A percentile compares a stretch with the other conserved stretches of the same genome.
Conservation (phyloP, 2,113 vertebrate species). For the Desmodus rotundus region DNA sequence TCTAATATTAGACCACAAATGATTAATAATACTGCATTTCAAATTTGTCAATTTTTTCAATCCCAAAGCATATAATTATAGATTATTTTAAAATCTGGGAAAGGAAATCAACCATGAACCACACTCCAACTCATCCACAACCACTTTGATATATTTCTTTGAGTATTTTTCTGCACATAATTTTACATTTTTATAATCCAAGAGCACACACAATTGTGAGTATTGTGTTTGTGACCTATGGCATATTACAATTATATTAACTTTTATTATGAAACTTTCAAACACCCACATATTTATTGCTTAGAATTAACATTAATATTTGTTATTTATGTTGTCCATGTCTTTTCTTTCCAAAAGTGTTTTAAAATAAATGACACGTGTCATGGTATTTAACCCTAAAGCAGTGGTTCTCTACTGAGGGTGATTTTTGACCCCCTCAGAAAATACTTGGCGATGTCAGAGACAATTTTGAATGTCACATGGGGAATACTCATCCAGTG, state of each 20-base stretch:
- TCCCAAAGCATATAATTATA: slow-evolving; percentile 52
- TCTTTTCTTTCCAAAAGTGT: not conserved
- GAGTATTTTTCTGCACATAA: not conserved
- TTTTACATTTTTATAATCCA: slow-evolving; percentile 1
- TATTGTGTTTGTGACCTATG: not conserved
- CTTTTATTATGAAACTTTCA: not conserved
- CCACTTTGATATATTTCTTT: not conserved
- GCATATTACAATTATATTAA: not conserved
- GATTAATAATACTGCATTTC: slow-evolving; percentile 49
- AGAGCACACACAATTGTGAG: not conserved
- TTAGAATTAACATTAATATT: not conserved
- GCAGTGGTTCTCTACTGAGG: not conserved
- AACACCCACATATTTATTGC: not conserved
- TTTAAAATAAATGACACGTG: not conserved
- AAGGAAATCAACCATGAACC: slow-evolving; percentile 3
- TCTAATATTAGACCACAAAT: slow-evolving; percentile 37
- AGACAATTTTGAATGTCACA: not conserved
- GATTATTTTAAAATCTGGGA: slow-evolving; percentile 53
- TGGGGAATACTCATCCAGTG: not conserved
- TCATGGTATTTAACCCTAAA: not conserved
- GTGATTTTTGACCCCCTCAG: not conserved
- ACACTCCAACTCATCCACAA: not conserved
- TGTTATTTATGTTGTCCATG: not conserved
- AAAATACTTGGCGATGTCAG: not conserved
- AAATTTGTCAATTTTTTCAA: slow-evolving; percentile 36